These are phyloP conservation scores for Alosa sapidissima DNA, from an alignment of 2,797 vertebrate genomes.

Conservation along the genomic window DNA sequence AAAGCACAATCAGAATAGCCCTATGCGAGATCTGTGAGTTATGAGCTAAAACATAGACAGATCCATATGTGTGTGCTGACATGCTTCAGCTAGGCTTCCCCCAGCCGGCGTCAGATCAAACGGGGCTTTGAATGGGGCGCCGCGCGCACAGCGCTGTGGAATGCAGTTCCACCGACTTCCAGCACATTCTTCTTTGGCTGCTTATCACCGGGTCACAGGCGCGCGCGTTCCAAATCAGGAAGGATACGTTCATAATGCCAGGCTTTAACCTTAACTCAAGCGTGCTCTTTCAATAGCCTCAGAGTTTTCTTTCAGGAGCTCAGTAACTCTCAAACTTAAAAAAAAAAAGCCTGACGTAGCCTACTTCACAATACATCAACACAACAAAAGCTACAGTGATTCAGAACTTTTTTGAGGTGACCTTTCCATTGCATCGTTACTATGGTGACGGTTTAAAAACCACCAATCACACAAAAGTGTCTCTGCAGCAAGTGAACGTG, in stretches of 20 bases:
- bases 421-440: background rate
- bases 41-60: background rate
- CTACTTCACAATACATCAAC: background rate
- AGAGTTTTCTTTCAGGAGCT: background rate
- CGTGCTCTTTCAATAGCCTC: background rate
- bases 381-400: background rate
- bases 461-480: background rate
- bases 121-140: background rate
- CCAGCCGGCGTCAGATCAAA: background rate
- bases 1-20: background rate
- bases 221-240: background rate
- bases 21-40: background rate
- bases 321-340: background rate
- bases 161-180: slow-evolving; percentile 58
- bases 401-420: background rate
- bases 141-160: slow-evolving; percentile 45
- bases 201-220: background rate
- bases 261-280: background rate
- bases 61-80: background rate
- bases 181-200: slow-evolving; percentile 53
- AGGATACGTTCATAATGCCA: slow-evolving; percentile 7
- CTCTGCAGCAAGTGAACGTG: background rate
- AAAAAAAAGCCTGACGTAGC: background rate
- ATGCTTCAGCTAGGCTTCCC: background rate
- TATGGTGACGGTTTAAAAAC: background rate